These are phyloP conservation scores for Sebastes vulpes DNA, from an alignment of 2,797 vertebrate genomes.

Conservation along the genomic window DNA sequence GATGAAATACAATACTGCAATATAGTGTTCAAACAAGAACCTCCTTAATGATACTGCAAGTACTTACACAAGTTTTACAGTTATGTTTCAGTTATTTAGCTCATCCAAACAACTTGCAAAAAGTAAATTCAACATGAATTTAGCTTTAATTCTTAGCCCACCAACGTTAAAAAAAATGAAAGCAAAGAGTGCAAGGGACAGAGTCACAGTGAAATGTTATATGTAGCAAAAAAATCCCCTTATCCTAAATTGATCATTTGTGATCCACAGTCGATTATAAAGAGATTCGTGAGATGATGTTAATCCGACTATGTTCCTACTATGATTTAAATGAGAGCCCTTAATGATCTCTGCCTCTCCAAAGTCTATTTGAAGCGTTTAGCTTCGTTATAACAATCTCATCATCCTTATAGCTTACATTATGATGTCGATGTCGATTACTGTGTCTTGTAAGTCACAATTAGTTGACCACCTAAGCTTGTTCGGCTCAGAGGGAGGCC, in stretches of 20 bases:
- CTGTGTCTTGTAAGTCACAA: slow-evolving; percentile 38
- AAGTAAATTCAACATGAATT: neutral
- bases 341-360: slow-evolving; percentile 9
- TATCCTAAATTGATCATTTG: neutral
- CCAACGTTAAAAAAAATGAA: neutral
- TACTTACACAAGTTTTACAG: neutral
- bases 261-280: neutral
- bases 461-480: slow-evolving; percentile 58
- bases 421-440: slow-evolving; percentile 53
- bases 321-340: slow-evolving; percentile 22
- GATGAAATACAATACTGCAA: neutral
- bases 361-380: slow-evolving; percentile 38
- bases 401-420: slow-evolving; percentile 43
- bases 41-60: neutral
- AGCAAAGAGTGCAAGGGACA: neutral
- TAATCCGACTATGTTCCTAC: slow-evolving; percentile 20
- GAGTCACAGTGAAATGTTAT: neutral
- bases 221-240: neutral
- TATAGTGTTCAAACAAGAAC: neutral
- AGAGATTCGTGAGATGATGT: slow-evolving; percentile 1
- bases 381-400: slow-evolving; percentile 60
- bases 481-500: slow-evolving; percentile 43
- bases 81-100: neutral
- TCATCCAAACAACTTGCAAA: neutral
- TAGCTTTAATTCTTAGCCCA: neutral